Percentiles rank a stretch among this genome's conserved stretches.
phyloP scores from a whole-genome alignment of 2,888 invertebrate genomes.

The Troides aeacus region DNA sequence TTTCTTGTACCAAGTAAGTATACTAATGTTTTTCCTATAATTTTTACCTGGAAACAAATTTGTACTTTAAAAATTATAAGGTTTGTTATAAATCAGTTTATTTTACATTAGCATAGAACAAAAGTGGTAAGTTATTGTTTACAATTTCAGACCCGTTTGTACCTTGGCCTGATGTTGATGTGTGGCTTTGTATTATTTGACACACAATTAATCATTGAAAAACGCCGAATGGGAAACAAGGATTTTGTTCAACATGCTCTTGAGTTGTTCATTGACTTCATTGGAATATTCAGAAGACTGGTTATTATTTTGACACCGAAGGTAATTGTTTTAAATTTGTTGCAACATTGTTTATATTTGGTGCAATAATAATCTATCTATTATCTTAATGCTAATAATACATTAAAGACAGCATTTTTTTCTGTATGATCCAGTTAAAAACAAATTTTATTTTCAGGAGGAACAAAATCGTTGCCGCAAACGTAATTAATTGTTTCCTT shows the following conservation, averaged over 20 bases:
- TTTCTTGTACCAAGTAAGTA: conserved; percentile 86
- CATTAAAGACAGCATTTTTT: background rate
- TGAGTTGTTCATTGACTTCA: conserved; percentile 96
- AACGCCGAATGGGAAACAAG: conserved; percentile 92
- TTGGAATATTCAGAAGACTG: conserved; percentile 95
- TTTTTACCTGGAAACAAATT: background rate
- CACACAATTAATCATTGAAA: conserved; percentile 98
- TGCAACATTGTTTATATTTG: background rate
- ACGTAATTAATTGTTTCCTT: conserved; percentile 61
- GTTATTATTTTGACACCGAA: conserved; percentile 94
- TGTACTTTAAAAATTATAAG: background rate
- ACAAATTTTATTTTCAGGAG: conserved; percentile 58
- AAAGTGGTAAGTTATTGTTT: background rate
- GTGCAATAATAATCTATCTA: background rate
- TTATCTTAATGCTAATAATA: no score
- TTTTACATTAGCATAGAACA: background rate
- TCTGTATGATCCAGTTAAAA: background rate
- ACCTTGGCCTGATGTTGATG: conserved; percentile 93
- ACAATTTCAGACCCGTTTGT: conserved; percentile 85
- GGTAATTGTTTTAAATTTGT: conserved; percentile 75
- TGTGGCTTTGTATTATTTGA: conserved; percentile 97
- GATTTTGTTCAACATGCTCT: conserved; percentile 96
- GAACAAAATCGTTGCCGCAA: conserved; percentile 76
- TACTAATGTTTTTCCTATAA: background rate
- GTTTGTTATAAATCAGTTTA: background rate